phyloP scores from a whole-genome alignment of 2,113 vertebrate genomes.

The Platycercus adscitus region DNA sequence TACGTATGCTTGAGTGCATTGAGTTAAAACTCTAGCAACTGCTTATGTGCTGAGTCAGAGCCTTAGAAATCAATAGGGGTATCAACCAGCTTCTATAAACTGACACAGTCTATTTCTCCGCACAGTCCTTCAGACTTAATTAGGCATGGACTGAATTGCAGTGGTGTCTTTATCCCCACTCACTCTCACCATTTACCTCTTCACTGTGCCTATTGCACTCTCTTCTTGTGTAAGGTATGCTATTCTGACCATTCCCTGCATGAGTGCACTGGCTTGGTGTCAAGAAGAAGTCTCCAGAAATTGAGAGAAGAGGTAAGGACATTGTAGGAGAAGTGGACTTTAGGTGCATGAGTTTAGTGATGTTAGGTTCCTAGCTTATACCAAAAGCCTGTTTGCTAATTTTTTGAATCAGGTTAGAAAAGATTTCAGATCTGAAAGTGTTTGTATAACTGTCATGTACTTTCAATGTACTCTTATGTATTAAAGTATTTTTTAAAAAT shows the following conservation, averaged over 20 bases:
- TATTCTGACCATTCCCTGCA: not conserved
- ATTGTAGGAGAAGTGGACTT: not conserved
- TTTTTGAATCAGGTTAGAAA: not conserved
- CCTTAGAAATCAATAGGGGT: constrained; percentile 7
- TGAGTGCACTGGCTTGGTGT: not conserved
- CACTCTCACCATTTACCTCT: not conserved
- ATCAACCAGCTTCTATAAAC: not conserved
- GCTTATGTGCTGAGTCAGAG: constrained; percentile 9
- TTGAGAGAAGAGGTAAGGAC: not conserved
- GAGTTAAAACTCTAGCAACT: not conserved
- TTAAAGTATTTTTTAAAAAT: not conserved
- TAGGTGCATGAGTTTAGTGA: not conserved
- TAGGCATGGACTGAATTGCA: not conserved
- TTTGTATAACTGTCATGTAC: not conserved
- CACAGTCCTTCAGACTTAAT: constrained; percentile 16
- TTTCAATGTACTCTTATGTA: not conserved
- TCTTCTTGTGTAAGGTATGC: accelerated
- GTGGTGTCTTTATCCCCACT: not conserved
- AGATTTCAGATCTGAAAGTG: not conserved
- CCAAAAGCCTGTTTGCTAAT: not conserved
- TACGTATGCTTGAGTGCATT: not conserved
- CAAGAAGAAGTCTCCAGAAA: not conserved
- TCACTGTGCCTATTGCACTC: not conserved
- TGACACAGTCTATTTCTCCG: not conserved
- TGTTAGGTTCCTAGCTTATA: not conserved